Conservation (phyloP, 1,140 invertebrate genomes). For the Sarcophaga peregrina region DNA sequence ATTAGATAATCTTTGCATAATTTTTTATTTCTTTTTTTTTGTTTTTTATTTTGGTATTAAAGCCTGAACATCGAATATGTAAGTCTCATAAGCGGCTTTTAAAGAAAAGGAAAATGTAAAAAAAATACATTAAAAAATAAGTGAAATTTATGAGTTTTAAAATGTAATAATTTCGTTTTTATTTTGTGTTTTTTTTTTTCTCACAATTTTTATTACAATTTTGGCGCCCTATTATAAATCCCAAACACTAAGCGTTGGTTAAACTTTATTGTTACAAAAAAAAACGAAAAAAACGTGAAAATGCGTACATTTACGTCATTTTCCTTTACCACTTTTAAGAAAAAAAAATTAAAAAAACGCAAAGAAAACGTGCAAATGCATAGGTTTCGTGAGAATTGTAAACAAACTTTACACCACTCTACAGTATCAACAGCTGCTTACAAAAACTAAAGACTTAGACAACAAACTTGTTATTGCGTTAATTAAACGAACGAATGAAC, state of each 20-base stretch:
- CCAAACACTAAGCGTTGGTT: neutral
- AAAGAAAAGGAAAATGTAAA: too few species aligned
- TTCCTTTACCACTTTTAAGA: too few species aligned
- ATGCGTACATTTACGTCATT: neutral
- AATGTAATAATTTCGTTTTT: neutral
- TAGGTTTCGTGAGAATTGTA: too few species aligned
- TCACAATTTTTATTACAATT: neutral
- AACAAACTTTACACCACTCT: too few species aligned
- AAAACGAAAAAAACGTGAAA: neutral
- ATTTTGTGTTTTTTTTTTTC: neutral
- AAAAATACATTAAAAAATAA: neutral
- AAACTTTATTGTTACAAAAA: neutral
- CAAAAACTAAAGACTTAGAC: constrained; percentile 19
- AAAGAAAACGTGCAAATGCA: too few species aligned
- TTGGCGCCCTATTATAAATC: neutral
- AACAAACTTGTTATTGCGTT: neutral
- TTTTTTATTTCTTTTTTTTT: too few species aligned
- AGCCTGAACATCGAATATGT: too few species aligned
- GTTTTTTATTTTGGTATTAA: too few species aligned
- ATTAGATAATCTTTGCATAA: too few species aligned
- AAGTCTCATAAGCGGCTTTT: too few species aligned
- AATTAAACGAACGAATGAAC: neutral
- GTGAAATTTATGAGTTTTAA: constrained; percentile 16
- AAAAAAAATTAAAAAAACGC: too few species aligned
- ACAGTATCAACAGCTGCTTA: neutral